phyloP scores from a whole-genome alignment of 2,113 vertebrate genomes.

The Aphelocoma coerulescens region DNA sequence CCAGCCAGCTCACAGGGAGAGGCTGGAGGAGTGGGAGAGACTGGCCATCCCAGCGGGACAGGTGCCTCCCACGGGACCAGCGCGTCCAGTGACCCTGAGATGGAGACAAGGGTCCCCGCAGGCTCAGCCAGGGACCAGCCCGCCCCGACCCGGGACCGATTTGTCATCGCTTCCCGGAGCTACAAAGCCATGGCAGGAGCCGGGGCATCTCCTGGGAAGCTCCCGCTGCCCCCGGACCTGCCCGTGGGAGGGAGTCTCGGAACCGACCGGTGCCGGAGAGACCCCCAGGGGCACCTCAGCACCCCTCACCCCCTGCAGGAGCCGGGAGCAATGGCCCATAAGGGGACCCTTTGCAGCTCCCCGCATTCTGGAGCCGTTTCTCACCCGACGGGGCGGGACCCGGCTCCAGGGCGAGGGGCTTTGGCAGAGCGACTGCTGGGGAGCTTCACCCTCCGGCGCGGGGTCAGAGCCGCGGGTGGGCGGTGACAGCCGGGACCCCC shows the following conservation, averaged over 20 bases:
- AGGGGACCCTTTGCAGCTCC: background rate
- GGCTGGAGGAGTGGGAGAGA: background rate
- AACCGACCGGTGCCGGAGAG: background rate
- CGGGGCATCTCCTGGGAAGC: accelerated
- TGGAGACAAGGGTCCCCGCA: too few relatives aligned
- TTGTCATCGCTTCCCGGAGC: background rate
- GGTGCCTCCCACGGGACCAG: background rate
- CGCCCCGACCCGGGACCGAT: accelerated
- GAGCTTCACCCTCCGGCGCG: background rate
- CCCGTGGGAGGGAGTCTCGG: background rate
- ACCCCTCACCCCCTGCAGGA: background rate
- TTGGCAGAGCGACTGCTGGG: background rate
- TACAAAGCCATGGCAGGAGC: background rate
- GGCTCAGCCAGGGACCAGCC: background rate
- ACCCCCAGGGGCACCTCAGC: background rate
- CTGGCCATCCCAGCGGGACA: accelerated
- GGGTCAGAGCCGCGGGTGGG: background rate
- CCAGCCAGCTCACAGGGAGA: background rate
- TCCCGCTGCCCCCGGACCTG: background rate
- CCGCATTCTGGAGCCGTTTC: background rate
- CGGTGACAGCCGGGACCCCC: background rate
- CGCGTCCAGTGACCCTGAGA: background rate
- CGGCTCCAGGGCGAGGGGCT: background rate
- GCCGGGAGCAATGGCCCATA: background rate
- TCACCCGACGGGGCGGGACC: background rate